Evolutionary conservation across 2,113 vertebrate species (phyloP), one percentile per base, ranked within the genome.

Genomic region (Gymnogyps californianus): DNA sequence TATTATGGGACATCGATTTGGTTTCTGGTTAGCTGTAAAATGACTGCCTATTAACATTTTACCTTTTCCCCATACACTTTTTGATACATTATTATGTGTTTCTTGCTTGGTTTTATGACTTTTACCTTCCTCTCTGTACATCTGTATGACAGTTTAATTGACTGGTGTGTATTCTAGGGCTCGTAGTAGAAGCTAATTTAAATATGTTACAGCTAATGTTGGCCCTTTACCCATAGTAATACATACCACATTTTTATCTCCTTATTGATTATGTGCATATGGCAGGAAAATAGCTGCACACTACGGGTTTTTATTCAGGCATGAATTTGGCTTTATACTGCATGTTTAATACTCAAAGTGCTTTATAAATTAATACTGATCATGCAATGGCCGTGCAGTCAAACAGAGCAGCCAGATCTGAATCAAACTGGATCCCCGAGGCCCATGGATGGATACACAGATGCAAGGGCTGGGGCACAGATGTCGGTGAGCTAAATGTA

Each of bases 31-130:
- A 96, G 95, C 86, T 93, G 86, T 97, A 96, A 98, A 97, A 97
- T 96, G 94, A 96, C 90, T 96, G 87, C 88, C 86, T 97, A 97
- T 98, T 97, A 97, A 96, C 95, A 95, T 96, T 97, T 96, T 96
- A 94, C 94, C 92, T 97, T 97, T 93, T 94, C 97, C 90, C 94
- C 62, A 62, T 81, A 61, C 95, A 92, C 92, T 97, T 97, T 97
- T 97, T 97, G 95, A 97, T 97, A 96, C 90, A 98, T 97, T 97
- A 96, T 98, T 97, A 97, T 97, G 95, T 93, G 95, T 91, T 97
- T 95, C 88, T 93, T 87, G 94, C 83, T 94, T 92, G 96, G 75
- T 92, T 97, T 97, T 97, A 98, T 51, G 97, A 97, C 96, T 98
- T 95, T 65, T 97, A 83, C 97, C 87, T 97, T 96, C 90, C 88